A percentile compares a stretch with the other conserved stretches of the same genome.
These are phyloP conservation scores for Choloepus hoffmanni DNA, from an alignment of 2,113 vertebrate genomes.

Conservation along the genomic window DNA sequence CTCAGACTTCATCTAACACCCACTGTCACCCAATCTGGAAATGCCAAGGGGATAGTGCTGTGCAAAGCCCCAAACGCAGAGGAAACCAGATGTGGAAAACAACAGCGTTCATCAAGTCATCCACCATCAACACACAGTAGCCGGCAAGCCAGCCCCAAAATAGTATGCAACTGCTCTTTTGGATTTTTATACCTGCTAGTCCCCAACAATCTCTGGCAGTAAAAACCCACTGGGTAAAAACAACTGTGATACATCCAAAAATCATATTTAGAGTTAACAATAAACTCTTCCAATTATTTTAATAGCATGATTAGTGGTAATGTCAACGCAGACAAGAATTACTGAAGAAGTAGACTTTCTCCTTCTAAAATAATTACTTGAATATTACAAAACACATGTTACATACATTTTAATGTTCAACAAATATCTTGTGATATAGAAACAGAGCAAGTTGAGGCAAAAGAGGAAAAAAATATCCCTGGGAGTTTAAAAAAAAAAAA, in stretches of 20 bases:
- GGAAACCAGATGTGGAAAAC: not conserved
- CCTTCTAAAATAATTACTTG: slow-evolving; percentile 25
- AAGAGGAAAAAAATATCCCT: not conserved
- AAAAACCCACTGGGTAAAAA: not conserved
- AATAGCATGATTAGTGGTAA: not conserved
- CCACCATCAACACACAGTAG: not conserved
- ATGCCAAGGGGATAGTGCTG: not conserved
- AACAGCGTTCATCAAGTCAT: not conserved
- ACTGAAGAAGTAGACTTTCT: not conserved
- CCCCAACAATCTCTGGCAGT: not conserved
- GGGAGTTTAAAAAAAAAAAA: not conserved
- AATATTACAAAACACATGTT: not conserved
- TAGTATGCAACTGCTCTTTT: not conserved
- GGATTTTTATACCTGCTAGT: not conserved
- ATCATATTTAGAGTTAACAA: not conserved
- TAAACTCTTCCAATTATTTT: not conserved
- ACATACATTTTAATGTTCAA: not conserved
- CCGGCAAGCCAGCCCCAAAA: not conserved
- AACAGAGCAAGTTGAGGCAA: not conserved
- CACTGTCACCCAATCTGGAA: not conserved
- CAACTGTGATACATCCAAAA: not conserved
- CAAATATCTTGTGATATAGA: not conserved
- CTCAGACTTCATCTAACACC: not conserved
- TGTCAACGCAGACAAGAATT: not conserved
- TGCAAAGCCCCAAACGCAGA: not conserved